A percentile compares a stretch with the other conserved stretches of the same genome.
phyloP scores from a whole-genome alignment of 2,888 invertebrate species.

The Leucophenga montana region DNA sequence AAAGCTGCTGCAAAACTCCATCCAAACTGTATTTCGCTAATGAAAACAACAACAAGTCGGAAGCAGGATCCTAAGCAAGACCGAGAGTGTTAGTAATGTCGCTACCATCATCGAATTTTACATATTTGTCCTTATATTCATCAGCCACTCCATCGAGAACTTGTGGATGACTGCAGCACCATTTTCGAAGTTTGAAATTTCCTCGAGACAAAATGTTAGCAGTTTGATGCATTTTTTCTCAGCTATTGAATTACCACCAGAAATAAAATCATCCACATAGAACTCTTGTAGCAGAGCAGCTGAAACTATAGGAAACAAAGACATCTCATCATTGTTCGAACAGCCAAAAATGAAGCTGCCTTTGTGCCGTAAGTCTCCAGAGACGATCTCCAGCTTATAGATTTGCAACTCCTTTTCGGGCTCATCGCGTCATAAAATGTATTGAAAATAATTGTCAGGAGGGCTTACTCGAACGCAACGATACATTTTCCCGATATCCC shows the following conservation, averaged over 20 bases:
- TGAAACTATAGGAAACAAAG: not conserved
- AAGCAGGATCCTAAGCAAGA: not conserved
- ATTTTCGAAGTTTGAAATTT: not conserved
- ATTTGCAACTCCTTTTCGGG: not conserved
- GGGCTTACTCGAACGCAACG: no score
- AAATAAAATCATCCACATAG: not conserved
- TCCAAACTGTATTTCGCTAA: no score
- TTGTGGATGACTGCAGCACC: not conserved
- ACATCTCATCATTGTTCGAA: conserved; percentile 26
- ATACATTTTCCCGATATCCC: no score
- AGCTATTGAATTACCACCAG: not conserved
- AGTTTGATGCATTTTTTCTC: not conserved
- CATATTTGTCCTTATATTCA: not conserved
- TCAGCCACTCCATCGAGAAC: not conserved
- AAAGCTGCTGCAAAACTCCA: no score
- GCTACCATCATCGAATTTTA: not conserved
- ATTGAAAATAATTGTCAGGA: no score
- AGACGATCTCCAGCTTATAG: conserved; percentile 22
- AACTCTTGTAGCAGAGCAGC: not conserved
- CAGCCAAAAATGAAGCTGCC: conserved; percentile 27
- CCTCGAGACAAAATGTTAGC: not conserved
- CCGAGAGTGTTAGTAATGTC: not conserved
- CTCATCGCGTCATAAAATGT: no score
- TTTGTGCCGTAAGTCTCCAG: conserved; percentile 30
- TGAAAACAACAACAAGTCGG: not conserved